Conservation (phyloP, 2,797 vertebrate genomes). For the Falco naumanni region DNA sequence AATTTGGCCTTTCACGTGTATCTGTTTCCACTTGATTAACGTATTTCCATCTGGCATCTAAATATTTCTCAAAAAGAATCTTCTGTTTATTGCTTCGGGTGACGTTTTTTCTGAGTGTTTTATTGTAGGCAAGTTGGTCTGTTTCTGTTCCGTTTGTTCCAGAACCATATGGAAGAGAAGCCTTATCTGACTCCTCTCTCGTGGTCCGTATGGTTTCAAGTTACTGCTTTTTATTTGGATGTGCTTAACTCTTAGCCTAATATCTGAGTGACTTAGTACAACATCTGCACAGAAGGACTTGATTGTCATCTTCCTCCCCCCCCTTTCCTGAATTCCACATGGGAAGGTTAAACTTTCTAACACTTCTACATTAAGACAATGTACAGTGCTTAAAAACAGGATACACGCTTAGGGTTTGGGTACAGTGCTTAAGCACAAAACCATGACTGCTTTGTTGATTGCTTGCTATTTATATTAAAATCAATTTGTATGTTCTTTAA, state of each 20-base stretch:
- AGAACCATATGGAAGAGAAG: background rate
- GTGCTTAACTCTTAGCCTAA: background rate
- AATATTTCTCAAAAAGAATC: background rate
- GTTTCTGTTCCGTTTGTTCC: background rate
- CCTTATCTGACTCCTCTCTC: background rate
- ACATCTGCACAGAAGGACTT: slow-evolving; percentile 13
- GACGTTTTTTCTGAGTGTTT: background rate
- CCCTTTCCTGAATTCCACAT: slow-evolving; percentile 3
- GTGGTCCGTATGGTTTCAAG: background rate
- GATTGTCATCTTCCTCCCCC: background rate
- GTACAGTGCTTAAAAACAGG: slow-evolving; percentile 40
- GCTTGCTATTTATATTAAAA: slow-evolving; percentile 4
- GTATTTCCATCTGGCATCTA: background rate
- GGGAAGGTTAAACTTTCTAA: slow-evolving; percentile 20
- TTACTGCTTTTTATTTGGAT: background rate
- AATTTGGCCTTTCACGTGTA: background rate
- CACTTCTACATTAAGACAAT: slow-evolving; percentile 26
- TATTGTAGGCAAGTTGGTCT: background rate
- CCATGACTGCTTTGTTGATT: background rate
- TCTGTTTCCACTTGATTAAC: background rate
- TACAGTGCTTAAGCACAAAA: slow-evolving; percentile 9
- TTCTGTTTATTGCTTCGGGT: background rate
- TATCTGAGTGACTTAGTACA: background rate
- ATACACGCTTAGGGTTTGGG: background rate
- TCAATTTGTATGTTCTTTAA: background rate